Conservation (phyloP, 2,888 invertebrate species). For the Muschampia plurimacula region DNA sequence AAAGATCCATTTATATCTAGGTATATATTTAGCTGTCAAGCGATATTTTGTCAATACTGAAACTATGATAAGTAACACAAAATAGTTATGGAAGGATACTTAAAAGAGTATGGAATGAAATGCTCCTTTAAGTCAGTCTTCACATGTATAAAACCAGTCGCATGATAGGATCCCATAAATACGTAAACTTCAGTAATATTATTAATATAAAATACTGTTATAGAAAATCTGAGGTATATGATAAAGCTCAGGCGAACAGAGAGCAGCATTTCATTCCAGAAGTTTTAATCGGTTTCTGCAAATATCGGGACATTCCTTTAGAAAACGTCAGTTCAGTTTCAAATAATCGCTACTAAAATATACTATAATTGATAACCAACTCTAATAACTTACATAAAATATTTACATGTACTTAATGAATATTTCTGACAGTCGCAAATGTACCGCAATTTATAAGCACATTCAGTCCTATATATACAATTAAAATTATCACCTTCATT, state of each 20-base stretch:
- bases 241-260: constrained; percentile 22
- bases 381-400: constrained; percentile 76
- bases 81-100: not conserved
- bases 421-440: constrained; percentile 70
- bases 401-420: constrained; percentile 72
- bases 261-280: constrained; percentile 51
- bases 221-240: constrained; percentile 42
- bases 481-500: constrained; percentile 58
- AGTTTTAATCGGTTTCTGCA: constrained; percentile 28
- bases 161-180: constrained; percentile 34
- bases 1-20: constrained; percentile 46
- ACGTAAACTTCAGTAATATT: constrained; percentile 17
- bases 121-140: constrained; percentile 49
- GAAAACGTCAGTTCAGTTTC: constrained; percentile 64
- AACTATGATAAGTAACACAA: not conserved
- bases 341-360: constrained; percentile 68
- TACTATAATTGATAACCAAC: constrained; percentile 62
- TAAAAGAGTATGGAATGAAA: constrained; percentile 41
- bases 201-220: constrained; percentile 41
- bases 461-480: constrained; percentile 70
- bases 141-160: constrained; percentile 45
- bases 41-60: constrained; percentile 5
- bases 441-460: constrained; percentile 71
- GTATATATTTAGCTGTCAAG: constrained; percentile 13
- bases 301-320: constrained; percentile 39